A percentile compares a stretch with the other conserved stretches of the same genome.
Evolutionary conservation across 2,888 invertebrate species (phyloP).

Genomic region (Agonopterix subpropinquella): DNA sequence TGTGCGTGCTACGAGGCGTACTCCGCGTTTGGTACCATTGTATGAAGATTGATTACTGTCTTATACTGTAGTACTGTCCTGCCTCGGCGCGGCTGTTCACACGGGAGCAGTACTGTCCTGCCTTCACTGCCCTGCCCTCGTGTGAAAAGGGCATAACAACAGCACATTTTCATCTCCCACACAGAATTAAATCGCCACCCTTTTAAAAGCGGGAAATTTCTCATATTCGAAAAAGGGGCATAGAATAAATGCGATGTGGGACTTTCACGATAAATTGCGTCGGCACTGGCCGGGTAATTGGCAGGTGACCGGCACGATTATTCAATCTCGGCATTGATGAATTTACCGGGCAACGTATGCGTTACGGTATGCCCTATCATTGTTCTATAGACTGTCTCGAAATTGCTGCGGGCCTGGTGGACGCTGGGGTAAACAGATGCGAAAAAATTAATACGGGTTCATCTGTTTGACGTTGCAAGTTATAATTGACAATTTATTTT

Average conservation of each 20-base stretch:
- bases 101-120: no score
- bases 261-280: slow-evolving; percentile 21
- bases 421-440: neutral
- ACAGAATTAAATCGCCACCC: slow-evolving; percentile 6
- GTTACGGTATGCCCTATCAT: slow-evolving; percentile 6
- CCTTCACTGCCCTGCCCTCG: no score
- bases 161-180: neutral
- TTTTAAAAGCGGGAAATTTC: slow-evolving; percentile 1
- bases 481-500: no score
- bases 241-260: slow-evolving; percentile 12
- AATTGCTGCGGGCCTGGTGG: neutral
- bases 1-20: no score
- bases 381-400: neutral
- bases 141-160: no score
- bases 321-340: slow-evolving; percentile 22
- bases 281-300: slow-evolving; percentile 20
- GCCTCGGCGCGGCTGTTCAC: no score
- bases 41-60: no score
- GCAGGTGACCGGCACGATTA: slow-evolving; percentile 26
- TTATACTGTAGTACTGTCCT: no score
- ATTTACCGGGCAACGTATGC: slow-evolving; percentile 12
- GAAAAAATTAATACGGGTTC: no score
- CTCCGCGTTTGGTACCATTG: no score
- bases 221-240: slow-evolving; percentile 3
- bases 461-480: no score